A percentile compares a stretch with the other conserved stretches of the same genome.
These are phyloP conservation scores for Neodontobutis hainanensis DNA, from an alignment of 2,113 vertebrate species.

Conservation along the genomic window DNA sequence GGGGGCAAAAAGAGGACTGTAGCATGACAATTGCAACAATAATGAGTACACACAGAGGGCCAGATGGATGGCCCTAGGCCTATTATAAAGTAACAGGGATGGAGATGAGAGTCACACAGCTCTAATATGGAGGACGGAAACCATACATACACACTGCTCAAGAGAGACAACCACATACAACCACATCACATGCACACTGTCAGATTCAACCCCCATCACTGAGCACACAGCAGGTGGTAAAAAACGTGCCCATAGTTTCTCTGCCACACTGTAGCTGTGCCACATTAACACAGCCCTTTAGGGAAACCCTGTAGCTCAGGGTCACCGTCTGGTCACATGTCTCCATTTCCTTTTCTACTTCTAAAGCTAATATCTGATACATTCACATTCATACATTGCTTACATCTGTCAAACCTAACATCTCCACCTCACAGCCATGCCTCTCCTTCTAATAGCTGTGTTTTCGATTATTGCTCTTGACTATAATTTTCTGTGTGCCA, in stretches of 20 bases:
- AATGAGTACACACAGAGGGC: conserved; percentile 23
- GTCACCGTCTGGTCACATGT: conserved; percentile 71
- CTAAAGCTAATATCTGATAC: conserved; percentile 38
- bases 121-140: conserved; percentile 31
- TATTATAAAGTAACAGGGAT: conserved; percentile 66
- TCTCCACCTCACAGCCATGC: neutral
- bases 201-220: neutral
- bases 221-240: conserved; percentile 62
- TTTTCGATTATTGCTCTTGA: no score
- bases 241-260: conserved; percentile 59
- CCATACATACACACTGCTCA: conserved; percentile 11
- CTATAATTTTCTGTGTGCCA: no score
- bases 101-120: conserved; percentile 56
- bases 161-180: conserved; percentile 12
- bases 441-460: neutral
- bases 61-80: conserved; percentile 65
- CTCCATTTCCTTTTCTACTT: conserved; percentile 49
- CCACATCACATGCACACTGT: conserved; percentile 42
- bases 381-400: conserved; percentile 32
- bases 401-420: conserved; percentile 10
- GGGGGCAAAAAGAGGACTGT: conserved; percentile 16
- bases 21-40: conserved; percentile 36
- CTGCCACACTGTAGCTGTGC: conserved; percentile 54
- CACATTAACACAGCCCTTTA: conserved; percentile 70
- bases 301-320: conserved; percentile 67